Evolutionary conservation across 2,888 invertebrate species (phyloP).

Genomic region (Cotesia congregata): DNA sequence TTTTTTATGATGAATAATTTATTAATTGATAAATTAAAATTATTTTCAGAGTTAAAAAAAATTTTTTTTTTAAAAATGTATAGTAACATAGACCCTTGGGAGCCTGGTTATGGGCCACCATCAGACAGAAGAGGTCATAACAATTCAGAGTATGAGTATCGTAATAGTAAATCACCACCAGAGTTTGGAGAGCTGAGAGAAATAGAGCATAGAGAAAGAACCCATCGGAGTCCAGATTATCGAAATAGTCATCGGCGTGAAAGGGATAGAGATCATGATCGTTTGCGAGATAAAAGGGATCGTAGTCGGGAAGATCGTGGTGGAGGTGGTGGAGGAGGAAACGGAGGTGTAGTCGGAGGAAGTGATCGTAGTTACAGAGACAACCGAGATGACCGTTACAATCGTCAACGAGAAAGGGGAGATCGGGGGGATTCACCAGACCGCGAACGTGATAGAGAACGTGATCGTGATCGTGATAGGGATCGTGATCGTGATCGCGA

Average conservation of each 20-base stretch:
- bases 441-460: constrained; percentile 56
- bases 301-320: constrained; percentile 53
- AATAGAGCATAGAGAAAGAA: constrained; percentile 57
- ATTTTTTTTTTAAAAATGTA: constrained; percentile 54
- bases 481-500: constrained; percentile 53
- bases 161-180: constrained; percentile 58
- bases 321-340: constrained; percentile 64
- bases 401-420: constrained; percentile 29
- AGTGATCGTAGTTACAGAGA: constrained; percentile 56
- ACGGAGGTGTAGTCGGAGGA: constrained; percentile 55
- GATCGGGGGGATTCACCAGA: constrained; percentile 57
- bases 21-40: neutral
- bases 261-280: constrained; percentile 49
- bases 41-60: constrained; percentile 40
- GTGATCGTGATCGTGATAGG: constrained; percentile 59
- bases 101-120: constrained; percentile 66
- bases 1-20: constrained; percentile 14
- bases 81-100: constrained; percentile 67
- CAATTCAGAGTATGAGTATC: constrained; percentile 60
- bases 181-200: constrained; percentile 58
- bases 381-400: neutral
- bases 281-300: constrained; percentile 53
- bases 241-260: constrained; percentile 56
- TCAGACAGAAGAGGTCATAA: constrained; percentile 47
- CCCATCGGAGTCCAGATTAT: constrained; percentile 65